A percentile compares a stretch with the other conserved stretches of the same genome.
Conservation (phyloP, 2,888 invertebrate genomes). For the Oscheius onirici region DNA sequence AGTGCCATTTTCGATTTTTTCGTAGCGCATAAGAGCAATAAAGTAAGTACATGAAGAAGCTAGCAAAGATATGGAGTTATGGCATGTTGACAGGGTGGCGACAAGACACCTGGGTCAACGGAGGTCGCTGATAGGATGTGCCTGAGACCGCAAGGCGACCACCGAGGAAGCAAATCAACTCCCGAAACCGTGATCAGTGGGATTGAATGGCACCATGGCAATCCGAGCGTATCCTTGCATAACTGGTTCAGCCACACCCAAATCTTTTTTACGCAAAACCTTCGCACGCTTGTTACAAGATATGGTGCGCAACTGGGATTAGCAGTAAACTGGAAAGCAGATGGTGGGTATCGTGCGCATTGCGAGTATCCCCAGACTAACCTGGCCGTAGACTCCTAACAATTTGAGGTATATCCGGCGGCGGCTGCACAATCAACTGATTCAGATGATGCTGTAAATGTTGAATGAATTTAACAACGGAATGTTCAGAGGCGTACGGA, state of each 20-base stretch:
- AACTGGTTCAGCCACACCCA: conserved; percentile 29
- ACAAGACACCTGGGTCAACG: conserved; percentile 28
- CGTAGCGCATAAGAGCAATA: too few relatives aligned
- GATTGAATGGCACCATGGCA: conserved; percentile 21
- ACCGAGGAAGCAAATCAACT: conserved; percentile 1
- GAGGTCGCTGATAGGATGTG: conserved; percentile 24
- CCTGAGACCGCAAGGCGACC: not conserved
- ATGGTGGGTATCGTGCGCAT: not conserved
- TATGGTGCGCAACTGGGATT: not conserved
- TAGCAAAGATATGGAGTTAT: conserved; percentile 16
- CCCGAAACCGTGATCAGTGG: conserved; percentile 2
- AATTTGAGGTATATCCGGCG: conserved; percentile 28
- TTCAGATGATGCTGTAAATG: conserved; percentile 32
- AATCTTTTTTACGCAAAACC: conserved; percentile 5
- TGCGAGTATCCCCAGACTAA: not conserved
- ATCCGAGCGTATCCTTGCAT: conserved; percentile 23
- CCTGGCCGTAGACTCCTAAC: conserved; percentile 26
- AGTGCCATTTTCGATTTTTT: too few relatives aligned
- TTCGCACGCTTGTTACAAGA: not conserved
- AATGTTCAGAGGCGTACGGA: not conserved
- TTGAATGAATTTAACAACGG: not conserved
- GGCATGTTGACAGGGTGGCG: conserved; percentile 27
- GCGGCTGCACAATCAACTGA: conserved; percentile 27
- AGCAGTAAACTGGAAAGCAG: not conserved
- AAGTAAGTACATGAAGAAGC: not conserved